Evolutionary conservation across 2,888 invertebrate genomes (phyloP), one percentile per base, ranked within the genome.

Genomic region (Eulithis prunata): DNA sequence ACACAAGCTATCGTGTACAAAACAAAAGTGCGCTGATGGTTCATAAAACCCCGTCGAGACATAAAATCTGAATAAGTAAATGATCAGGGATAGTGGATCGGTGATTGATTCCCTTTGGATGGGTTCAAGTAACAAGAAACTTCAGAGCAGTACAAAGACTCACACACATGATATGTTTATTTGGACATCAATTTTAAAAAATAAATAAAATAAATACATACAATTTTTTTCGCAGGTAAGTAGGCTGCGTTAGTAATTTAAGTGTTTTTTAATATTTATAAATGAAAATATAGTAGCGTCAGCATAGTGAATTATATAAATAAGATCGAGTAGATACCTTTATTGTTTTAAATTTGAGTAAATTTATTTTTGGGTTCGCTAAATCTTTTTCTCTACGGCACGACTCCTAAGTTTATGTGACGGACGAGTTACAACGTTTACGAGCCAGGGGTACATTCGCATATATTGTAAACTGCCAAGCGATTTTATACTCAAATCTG

Each of bases 51-150:
- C 58, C 63, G 32, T 76, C 74, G 76, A 78, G 74, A 81, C 84
- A 84, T 85, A 80, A 84, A 87, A 87, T 85, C 82, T 84, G 86
- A 87, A 88, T 86, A 87, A 85, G 85, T 84, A 87, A 86, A 87
- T 85, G 84, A 87, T 86, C 81, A 80, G 78, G 83, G 85, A 84
- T 84, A 82, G 82, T 80, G 80, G 79, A 81, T 81, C 81, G 76
- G 84, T 86, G 87, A 89, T 88, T 88, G 88, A 88, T 87, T 88
- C 78, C 71, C 72, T 75, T 72, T 62, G 65, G 53, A 62, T 13
- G 69, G 75, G 77, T 60, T n/a, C 63, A 77, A 82, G 72, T 14
- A 5, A 70, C 46, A 43, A 69, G 64, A 38, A 32, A 4, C 0
- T 66, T 32, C 32, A 32, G 32, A 32, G 5, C 6, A 21, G 21